Percentiles rank a stretch among this genome's conserved stretches.
phyloP scores from a whole-genome alignment of 2,113 vertebrate species.

The Gadus macrocephalus region DNA sequence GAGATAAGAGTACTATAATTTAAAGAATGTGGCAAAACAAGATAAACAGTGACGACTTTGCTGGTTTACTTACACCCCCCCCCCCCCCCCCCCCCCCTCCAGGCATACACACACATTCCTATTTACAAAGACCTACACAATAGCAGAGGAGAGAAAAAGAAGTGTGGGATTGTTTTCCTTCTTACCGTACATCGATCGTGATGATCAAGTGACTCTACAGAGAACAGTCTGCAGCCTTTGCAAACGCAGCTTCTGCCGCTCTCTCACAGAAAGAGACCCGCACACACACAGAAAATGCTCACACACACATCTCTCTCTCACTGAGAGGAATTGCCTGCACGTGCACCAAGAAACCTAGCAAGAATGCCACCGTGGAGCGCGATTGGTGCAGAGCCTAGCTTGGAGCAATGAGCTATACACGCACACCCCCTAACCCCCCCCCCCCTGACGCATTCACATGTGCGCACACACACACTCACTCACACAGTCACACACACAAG shows the following conservation, averaged over 20 bases:
- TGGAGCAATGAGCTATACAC: slow-evolving; percentile 43
- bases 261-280: slow-evolving; percentile 20
- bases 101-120: slow-evolving; percentile 19
- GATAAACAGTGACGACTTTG: slow-evolving; percentile 20
- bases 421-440: slow-evolving; percentile 14
- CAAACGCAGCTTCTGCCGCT: slow-evolving; percentile 44
- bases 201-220: slow-evolving; percentile 35
- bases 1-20: slow-evolving; percentile 16
- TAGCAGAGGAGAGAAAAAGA: not conserved
- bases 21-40: slow-evolving; percentile 59
- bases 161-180: slow-evolving; percentile 11
- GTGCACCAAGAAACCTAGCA: slow-evolving; percentile 52
- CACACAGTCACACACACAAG: slow-evolving; percentile 14
- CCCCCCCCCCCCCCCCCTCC: slow-evolving; percentile 13
- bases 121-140: slow-evolving; percentile 18
- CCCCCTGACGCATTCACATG: slow-evolving; percentile 16
- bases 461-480: slow-evolving; percentile 11
- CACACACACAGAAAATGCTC: slow-evolving; percentile 21
- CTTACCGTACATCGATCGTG: slow-evolving; percentile 70
- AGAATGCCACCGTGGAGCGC: slow-evolving; percentile 41
- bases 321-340: slow-evolving; percentile 57
- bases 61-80: slow-evolving; percentile 33
- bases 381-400: slow-evolving; percentile 61
- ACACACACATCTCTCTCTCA: slow-evolving; percentile 22
- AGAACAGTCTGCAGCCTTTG: slow-evolving; percentile 30